Conservation (phyloP, 2,113 vertebrate species). For the Sphaerodactylus townsendi region DNA sequence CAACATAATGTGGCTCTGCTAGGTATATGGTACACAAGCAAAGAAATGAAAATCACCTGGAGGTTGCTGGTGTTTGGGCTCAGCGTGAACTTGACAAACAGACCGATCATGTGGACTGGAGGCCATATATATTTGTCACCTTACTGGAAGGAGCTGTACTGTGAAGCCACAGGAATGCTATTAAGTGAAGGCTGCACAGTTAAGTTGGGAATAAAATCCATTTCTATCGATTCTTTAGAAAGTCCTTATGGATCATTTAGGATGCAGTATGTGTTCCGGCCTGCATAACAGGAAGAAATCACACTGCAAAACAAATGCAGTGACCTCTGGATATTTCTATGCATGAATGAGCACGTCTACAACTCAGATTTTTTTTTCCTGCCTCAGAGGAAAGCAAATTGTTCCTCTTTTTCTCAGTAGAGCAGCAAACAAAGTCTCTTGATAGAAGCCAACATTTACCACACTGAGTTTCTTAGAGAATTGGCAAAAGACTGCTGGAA, state of each 20-base stretch:
- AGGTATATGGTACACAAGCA: not conserved
- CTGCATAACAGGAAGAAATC: accelerated
- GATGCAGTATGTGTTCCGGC: not conserved
- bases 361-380: not conserved
- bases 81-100: not conserved
- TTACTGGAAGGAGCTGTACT: not conserved
- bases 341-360: constrained; percentile 4
- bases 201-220: constrained; percentile 20
- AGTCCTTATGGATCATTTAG: constrained; percentile 30
- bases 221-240: constrained; percentile 17
- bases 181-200: not conserved
- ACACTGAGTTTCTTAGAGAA: not conserved
- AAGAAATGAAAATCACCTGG: not conserved
- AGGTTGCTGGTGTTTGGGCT: not conserved
- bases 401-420: accelerated
- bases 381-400: not conserved
- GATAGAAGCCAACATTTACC: not conserved
- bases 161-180: constrained; percentile 4
- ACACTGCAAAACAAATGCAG: accelerated
- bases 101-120: accelerated
- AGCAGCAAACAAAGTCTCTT: accelerated
- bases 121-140: not conserved
- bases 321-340: constrained; percentile 3
- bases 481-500: no score
- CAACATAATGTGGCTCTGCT: not conserved